Base-by-base conservation (phyloP, 2,113 vertebrate genomes). In the Hemiprocne comata region DNA sequence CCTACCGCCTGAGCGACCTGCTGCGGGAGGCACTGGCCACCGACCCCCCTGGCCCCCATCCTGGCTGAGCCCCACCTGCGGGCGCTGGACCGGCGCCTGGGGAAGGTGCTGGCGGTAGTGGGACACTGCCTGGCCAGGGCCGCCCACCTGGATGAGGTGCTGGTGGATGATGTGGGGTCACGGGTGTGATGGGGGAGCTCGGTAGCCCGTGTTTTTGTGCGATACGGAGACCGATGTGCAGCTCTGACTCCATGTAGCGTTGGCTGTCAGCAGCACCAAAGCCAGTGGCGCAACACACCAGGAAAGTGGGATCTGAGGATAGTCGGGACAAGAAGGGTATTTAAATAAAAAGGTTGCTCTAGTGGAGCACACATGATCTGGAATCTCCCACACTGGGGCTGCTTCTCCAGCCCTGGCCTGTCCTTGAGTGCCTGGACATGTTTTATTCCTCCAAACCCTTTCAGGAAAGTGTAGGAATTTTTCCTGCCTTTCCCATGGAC, bases 41-140 rank as follows among this genome's bases (percentile, higher is more conserved):
- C 1, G 98, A 99, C 76, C 98, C 95, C 95, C 2, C 96, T 98
- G 51, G 46, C 97, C 4, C 98, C 98, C 0, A 23, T 99, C 81
- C 98, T 99, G 40, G 85, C 97, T 0, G 98, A 98, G 91, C 97
- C 97, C 26, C 98, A 98, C 95, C 97, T 98, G 46, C 51, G 12
- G 4, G 98, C 98, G 1, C 97, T 98, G 13, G 97, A 98, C 85
- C 97, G 98, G 6, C 96, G 98, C 46, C 95, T 98, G 69, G 90
- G 79, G 25, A 96, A 95, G 25, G 94, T 98, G 58, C 94, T 98
- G 36, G 79, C 60, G 3, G 79, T 24, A 3, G 93, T 98, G 31
- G 76, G 77, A 58, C 86, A 14, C 21, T 98, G 98, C 90, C 92
- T 94, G 33, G 74, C 65, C 5, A 2, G 40, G 31, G 44, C n/a